Base-by-base conservation (phyloP, 2,113 vertebrate species). In the Dinomys branickii region DNA sequence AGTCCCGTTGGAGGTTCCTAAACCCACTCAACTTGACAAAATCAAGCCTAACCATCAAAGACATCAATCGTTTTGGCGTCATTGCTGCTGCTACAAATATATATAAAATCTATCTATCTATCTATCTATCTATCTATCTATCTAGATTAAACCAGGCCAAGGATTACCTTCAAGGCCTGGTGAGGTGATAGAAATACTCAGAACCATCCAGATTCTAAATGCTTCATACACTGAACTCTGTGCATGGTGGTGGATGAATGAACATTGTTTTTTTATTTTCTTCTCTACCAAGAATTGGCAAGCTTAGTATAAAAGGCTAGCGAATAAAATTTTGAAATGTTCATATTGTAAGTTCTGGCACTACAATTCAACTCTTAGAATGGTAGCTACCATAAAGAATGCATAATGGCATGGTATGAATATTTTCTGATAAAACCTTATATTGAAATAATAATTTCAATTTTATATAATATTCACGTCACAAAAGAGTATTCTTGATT, bases 231-330 rank as follows among this genome's bases (percentile, higher is more conserved):
- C 2, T 78, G 44, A 85, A 8, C 24, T 22, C 52, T 54, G 59
- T 44, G 13, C 92, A 73, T 26, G 4, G 50, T 85, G 3, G 22
- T 88, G 52, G 3, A 24, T 33, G 17, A 33, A 6, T 38, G 2
- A 71, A 77, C 41, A 65, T 90, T 50, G 24, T 58, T 96, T 58
- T 96, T 94, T 52, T 10, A 52, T 88, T 82, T 86, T 77, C 3
- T 13, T 71, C 10, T 85, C 12, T 85, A 24, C 28, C 28, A 93
- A 11, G 2, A 41, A 85, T 63, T 28, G 54, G 10, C 8, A 82
- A 28, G 44, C 41, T 61, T 67, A 50, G 26, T 67, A 6, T 38
- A 85, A 94, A 85, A 7, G 30, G 4, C 5, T 9, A 75, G 17
- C 19, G 24, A 82, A n/a, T 52, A 82, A 67, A 93, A 71, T 83